Evolutionary conservation across 2,797 vertebrate genomes (phyloP), one percentile per base, ranked within the genome.

Genomic region (Oreochromis grahami): DNA sequence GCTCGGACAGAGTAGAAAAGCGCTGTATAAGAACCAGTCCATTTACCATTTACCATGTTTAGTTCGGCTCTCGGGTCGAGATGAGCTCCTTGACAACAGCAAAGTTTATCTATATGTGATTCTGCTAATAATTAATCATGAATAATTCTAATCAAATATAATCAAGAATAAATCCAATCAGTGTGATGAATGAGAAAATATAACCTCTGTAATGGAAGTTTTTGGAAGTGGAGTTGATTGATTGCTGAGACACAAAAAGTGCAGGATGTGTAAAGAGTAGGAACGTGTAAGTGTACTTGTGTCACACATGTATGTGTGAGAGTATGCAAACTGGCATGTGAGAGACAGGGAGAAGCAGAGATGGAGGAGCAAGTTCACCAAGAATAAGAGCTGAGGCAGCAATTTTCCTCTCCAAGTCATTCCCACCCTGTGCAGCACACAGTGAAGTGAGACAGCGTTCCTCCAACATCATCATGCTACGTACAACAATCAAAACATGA

Each of bases 221-320:
- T 2, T 19, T n/a, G 19, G 50, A 51, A n/a, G 50, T 29, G 55
- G 26, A 56, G 55, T 29, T 29, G 15, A 56, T 9, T 56, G 55
- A 56, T 9, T 29, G 55, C 55, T 56, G 26, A 56, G 55, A 56
- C 55, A 56, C 24, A 55, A 4, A 55, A 56, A 56, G 53, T 56
- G 5, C 24, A 29, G 53, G 53, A 29, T 56, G 53, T 56, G 24
- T 26, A 26, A 55, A 55, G 2, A 56, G 53, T 56, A 15, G 53
- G 0, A 56, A 56, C 5, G 21, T 53, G 48, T 17, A 1, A 45
- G 45, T 19, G 51, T 55, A 3, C 52, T 0, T 0, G 52, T 24
- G n/a, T 10, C 1, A 21, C 1, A 6, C 10, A 19, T 50, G 43
- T 38, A 38, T 38, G 36, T 43, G 12, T 53, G 11, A 15, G 53